phyloP scores from a whole-genome alignment of 2,113 vertebrate species.

The Malurus cyaneus region DNA sequence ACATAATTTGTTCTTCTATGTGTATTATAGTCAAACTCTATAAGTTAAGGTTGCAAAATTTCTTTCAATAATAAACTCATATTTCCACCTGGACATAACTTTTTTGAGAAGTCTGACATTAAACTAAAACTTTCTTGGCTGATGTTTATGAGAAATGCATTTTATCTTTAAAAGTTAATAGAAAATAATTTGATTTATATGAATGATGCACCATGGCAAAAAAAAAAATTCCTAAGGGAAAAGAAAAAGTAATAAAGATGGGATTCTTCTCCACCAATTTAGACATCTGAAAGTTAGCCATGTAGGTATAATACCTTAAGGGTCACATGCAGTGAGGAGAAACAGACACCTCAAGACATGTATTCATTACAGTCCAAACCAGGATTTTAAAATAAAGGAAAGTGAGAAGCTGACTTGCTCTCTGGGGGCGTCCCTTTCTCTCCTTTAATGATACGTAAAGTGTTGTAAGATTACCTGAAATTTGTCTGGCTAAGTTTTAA shows the following conservation, averaged over 20 bases:
- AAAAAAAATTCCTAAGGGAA: not conserved
- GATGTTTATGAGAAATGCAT: not conserved
- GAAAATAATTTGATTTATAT: not conserved
- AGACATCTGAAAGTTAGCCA: not conserved
- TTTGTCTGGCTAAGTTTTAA: not conserved
- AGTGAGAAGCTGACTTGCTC: not conserved
- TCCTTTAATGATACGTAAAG: not conserved
- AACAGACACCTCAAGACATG: not conserved
- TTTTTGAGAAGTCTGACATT: not conserved
- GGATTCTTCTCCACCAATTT: not conserved
- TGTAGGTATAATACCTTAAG: not conserved
- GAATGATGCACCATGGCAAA: not conserved
- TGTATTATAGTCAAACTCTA: not conserved
- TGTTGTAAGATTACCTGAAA: not conserved
- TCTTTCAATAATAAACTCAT: not conserved
- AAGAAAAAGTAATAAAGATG: not conserved
- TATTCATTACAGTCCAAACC: not conserved
- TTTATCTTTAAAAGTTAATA: not conserved
- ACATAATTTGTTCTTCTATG: conserved; percentile 61
- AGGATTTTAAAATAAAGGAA: not conserved
- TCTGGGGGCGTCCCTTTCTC: not conserved
- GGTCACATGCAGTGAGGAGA: not conserved
- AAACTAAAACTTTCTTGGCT: not conserved
- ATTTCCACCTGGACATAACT: not conserved
- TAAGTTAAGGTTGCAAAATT: conserved; percentile 19